Evolutionary conservation across 2,113 vertebrate genomes (phyloP).

Genomic region (Hipposideros armiger): DNA sequence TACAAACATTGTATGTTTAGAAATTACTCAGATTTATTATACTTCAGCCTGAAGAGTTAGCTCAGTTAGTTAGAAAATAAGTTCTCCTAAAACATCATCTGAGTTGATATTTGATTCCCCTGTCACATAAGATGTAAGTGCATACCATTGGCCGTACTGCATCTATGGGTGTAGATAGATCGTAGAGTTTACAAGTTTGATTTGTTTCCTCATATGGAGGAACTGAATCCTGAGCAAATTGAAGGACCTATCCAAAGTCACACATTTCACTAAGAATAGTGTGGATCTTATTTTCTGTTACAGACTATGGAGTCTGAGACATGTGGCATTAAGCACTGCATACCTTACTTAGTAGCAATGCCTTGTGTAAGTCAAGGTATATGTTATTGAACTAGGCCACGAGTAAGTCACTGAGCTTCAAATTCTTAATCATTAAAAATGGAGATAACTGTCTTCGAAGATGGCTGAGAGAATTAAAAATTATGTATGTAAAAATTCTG

Average conservation of each 20-base stretch:
- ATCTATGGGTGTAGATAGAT: background rate
- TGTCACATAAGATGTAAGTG: background rate
- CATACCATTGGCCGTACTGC: background rate
- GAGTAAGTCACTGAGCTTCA: background rate
- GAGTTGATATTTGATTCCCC: conserved; percentile 39
- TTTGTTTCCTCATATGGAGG: background rate
- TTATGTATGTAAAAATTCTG: background rate
- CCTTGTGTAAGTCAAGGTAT: background rate
- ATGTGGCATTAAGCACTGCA: background rate
- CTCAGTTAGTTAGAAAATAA: conserved; percentile 49
- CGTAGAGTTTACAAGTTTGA: conserved; percentile 34
- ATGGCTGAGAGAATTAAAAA: background rate
- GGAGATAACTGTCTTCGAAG: background rate
- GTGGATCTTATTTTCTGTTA: background rate
- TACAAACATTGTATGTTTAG: conserved; percentile 58
- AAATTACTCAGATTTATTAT: conserved; percentile 62
- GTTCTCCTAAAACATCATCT: conserved; percentile 40
- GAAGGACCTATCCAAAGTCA: background rate
- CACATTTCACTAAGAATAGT: background rate
- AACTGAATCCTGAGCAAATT: background rate
- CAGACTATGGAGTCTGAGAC: background rate
- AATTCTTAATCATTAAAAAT: background rate
- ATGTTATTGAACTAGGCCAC: background rate
- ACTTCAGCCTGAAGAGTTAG: conserved; percentile 31
- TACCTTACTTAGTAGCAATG: background rate